Base-by-base conservation (phyloP, 1,140 invertebrate species). In the Lepidotrigona ventralis region DNA sequence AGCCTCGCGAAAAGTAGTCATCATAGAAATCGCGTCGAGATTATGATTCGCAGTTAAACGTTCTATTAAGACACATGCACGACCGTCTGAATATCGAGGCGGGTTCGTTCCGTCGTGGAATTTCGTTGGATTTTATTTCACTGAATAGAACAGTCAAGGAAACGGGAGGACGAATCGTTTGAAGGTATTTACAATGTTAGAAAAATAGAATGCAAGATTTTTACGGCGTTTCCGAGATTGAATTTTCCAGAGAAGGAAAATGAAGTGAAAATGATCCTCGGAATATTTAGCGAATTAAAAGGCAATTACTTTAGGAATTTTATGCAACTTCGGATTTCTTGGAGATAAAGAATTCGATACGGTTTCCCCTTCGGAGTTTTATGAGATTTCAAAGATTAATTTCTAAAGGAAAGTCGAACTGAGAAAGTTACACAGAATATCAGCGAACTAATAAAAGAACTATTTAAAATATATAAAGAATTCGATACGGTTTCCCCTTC, bases 1-100 rank as follows among this genome's bases (percentile, higher is more conserved):
- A 74, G 63, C 46, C 33, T n/a, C 60, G 72, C 33, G 72, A 69
- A 77, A 63, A 70, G 19, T 64, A 14, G 39, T 53, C 53, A 69
- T 75, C 14, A 15, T 14, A 5, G 19, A 19, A 70, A 17, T 72
- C 51, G 15, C 15, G 11, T 21, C 9, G 39, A 66, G 21, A 39
- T 33, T 46, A 58, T 51, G n/a, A 15, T 54, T n/a, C 0, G 51
- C 29, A 39, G 6, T 46, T 14, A 33, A 76, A 76, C 39, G 17
- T 63, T 76, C 51, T 46, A 76, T 63, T 26, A 6, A 53, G 71
- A 54, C 21, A 6, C 11, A 54, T 11, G 14, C 11, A n/a, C 39
- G 29, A 12, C 9, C 66, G 19, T 68, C 1, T 3, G 19, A 39
- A 39, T 21, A 21, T 4, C 9, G 19, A 33, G 19, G 39, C 33